Percentiles rank a stretch among this genome's conserved stretches.
These are phyloP conservation scores for Anaspis maculata DNA, from an alignment of 2,888 invertebrate genomes.

Conservation along the genomic window DNA sequence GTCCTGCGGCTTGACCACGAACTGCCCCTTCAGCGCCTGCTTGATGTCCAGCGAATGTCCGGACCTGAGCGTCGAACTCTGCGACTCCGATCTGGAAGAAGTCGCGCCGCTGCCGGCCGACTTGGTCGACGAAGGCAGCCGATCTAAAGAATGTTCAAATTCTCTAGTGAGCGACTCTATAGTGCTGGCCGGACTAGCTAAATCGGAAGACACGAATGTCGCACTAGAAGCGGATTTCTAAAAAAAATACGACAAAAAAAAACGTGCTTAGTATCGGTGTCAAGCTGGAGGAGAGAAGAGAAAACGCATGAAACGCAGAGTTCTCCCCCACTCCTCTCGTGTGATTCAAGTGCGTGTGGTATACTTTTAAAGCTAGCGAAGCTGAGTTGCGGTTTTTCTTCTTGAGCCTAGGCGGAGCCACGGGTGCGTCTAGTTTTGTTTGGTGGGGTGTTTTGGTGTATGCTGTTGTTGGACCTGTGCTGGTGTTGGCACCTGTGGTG, in stretches of 20 bases:
- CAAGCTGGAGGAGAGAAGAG: slow-evolving; percentile 2
- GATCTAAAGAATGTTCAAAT: slow-evolving; percentile 72
- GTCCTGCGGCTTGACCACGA: slow-evolving; percentile 56
- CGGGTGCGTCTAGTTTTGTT: slow-evolving; percentile 42
- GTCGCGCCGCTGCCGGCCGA: background rate
- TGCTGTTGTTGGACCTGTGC: slow-evolving; percentile 7
- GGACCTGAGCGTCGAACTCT: slow-evolving; percentile 25
- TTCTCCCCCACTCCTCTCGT: background rate
- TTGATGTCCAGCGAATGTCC: slow-evolving; percentile 37
- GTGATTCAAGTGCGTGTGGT: too few relatives aligned
- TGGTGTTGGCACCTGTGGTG: slow-evolving; percentile 41
- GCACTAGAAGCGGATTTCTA: slow-evolving; percentile 32
- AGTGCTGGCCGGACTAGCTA: slow-evolving; percentile 71
- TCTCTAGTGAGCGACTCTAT: slow-evolving; percentile 72
- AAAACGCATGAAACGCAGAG: slow-evolving; percentile 16
- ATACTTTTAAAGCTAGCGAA: slow-evolving; percentile 23
- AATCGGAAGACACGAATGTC: slow-evolving; percentile 36
- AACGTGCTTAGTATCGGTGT: background rate
- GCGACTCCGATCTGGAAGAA: slow-evolving; percentile 12
- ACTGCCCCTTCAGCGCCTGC: slow-evolving; percentile 46
- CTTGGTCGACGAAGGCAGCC: slow-evolving; percentile 20
- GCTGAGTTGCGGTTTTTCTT: slow-evolving; percentile 55
- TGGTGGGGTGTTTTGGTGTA: background rate
- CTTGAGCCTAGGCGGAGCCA: slow-evolving; percentile 74
- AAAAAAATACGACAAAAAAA: slow-evolving; percentile 13